Percentiles rank a stretch among this genome's conserved stretches.
Conservation (phyloP, 2,888 invertebrate genomes). For the Lasius fuliginosus region DNA sequence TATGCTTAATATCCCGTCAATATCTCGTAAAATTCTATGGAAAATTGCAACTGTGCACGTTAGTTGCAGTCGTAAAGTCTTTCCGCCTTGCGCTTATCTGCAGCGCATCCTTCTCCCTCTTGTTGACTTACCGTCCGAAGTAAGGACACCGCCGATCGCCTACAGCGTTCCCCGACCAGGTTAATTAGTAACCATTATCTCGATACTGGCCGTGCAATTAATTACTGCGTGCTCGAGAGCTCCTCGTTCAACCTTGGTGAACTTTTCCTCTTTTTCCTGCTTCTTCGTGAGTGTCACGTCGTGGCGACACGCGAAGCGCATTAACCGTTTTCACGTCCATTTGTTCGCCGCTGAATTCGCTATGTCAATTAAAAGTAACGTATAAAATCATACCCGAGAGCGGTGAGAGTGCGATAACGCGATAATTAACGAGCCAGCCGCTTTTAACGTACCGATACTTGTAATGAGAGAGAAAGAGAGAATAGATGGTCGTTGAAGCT, state of each 20-base stretch:
- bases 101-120: slow-evolving; percentile 5
- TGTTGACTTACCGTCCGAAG: slow-evolving; percentile 27
- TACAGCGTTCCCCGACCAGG: slow-evolving; percentile 57
- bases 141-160: slow-evolving; percentile 60
- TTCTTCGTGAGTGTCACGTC: background rate
- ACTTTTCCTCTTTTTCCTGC: slow-evolving; percentile 36
- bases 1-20: slow-evolving; percentile 57
- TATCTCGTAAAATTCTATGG: slow-evolving; percentile 51
- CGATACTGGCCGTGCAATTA: slow-evolving; percentile 71
- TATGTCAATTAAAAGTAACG: slow-evolving; percentile 30
- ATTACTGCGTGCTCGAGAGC: slow-evolving; percentile 61
- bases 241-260: slow-evolving; percentile 30
- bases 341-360: slow-evolving; percentile 6
- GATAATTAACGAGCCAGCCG: slow-evolving; percentile 24
- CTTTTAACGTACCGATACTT: background rate
- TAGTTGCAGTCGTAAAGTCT: slow-evolving; percentile 39
- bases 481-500: background rate
- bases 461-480: background rate
- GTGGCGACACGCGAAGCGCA: slow-evolving; percentile 10
- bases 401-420: background rate
- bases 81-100: slow-evolving; percentile 23
- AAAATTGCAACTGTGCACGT: slow-evolving; percentile 60
- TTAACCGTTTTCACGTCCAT: slow-evolving; percentile 26
- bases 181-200: slow-evolving; percentile 78
- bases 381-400: slow-evolving; percentile 7